phyloP scores from a whole-genome alignment of 2,797 vertebrate genomes.

The Pangasius larnaudii region DNA sequence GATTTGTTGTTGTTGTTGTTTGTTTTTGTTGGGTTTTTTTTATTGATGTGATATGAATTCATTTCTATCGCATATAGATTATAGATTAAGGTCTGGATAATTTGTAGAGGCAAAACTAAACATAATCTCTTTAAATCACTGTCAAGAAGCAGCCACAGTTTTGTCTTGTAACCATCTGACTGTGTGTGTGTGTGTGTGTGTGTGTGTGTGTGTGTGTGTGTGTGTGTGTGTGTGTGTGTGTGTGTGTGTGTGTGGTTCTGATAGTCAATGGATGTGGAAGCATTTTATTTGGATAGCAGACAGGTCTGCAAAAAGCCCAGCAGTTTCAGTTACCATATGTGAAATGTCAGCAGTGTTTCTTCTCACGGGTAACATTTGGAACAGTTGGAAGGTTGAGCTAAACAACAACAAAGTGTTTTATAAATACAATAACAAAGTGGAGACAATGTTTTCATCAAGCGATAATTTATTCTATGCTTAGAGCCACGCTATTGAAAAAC shows the following conservation, averaged over 20 bases:
- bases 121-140: neutral
- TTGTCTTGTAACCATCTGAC: neutral
- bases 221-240: neutral
- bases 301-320: conserved; percentile 38
- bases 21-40: too few species aligned
- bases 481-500: neutral
- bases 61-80: too few species aligned
- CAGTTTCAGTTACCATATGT: conserved; percentile 29
- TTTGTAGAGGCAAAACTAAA: neutral
- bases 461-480: neutral
- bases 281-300: conserved; percentile 44
- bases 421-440: neutral
- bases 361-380: conserved; percentile 25
- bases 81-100: too few species aligned
- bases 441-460: neutral
- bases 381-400: neutral
- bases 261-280: conserved; percentile 31
- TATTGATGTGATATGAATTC: too few species aligned
- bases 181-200: neutral
- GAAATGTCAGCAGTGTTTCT: conserved; percentile 30
- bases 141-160: neutral
- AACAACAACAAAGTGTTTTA: conserved; percentile 6
- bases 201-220: neutral
- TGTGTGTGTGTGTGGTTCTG: neutral
- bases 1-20: too few species aligned